These are phyloP conservation scores for Folsomia candida DNA, from an alignment of 2,888 invertebrate genomes.

Conservation along the genomic window DNA sequence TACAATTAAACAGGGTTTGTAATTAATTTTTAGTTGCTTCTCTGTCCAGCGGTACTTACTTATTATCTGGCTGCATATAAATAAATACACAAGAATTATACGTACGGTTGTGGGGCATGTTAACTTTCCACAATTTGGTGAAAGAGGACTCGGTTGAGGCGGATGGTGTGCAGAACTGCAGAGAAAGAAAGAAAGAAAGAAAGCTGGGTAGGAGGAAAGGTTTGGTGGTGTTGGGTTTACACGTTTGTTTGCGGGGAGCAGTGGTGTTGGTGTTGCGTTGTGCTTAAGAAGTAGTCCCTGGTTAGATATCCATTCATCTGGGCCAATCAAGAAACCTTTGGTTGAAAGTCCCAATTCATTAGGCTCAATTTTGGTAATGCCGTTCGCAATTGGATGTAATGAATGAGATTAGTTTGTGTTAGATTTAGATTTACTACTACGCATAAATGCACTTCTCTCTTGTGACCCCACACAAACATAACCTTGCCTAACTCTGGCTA, in stretches of 20 bases:
- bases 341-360: slow-evolving; percentile 52
- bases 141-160: no score
- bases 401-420: slow-evolving; percentile 52
- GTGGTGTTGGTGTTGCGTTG: not conserved
- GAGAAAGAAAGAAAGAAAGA: slow-evolving; percentile 14
- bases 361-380: slow-evolving; percentile 51
- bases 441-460: slow-evolving; percentile 48
- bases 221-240: not conserved
- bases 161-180: no score
- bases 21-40: no score
- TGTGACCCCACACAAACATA: not conserved
- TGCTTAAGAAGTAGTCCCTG: slow-evolving; percentile 37
- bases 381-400: slow-evolving; percentile 51
- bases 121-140: no score
- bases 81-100: no score
- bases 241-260: not conserved
- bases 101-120: no score
- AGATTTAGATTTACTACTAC: slow-evolving; percentile 51
- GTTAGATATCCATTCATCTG: slow-evolving; percentile 51
- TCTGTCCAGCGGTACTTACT: no score
- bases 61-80: no score
- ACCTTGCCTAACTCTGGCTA: not conserved
- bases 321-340: slow-evolving; percentile 51
- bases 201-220: slow-evolving; percentile 19
- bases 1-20: no score